Conservation (phyloP, 1,140 invertebrate genomes). For the Drosophila pachea region DNA sequence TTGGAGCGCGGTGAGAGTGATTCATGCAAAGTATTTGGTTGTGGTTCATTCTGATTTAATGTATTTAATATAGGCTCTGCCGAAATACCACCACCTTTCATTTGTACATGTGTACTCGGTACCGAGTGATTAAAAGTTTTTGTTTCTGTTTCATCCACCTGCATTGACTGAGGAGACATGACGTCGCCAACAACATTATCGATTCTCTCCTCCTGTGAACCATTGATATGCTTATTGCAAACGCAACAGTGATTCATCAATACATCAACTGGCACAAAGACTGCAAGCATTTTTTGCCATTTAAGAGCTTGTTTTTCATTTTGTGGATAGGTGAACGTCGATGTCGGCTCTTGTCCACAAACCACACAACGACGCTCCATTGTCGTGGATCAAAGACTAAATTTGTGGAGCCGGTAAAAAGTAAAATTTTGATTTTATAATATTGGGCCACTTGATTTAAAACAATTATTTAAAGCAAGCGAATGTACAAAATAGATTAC, state of each 20-base stretch:
- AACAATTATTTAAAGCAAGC: neutral
- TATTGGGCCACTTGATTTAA: slow-evolving; percentile 8
- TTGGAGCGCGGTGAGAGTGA: neutral
- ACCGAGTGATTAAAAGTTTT: neutral
- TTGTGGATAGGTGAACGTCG: slow-evolving; percentile 30
- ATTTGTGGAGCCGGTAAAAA: slow-evolving; percentile 24
- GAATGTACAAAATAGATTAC: neutral
- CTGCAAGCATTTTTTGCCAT: slow-evolving; percentile 40
- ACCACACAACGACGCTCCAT: slow-evolving; percentile 60
- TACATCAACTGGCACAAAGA: slow-evolving; percentile 19
- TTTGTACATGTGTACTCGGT: too few species aligned
- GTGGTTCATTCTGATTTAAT: too few species aligned
- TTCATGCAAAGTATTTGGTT: neutral
- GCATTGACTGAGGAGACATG: too few species aligned
- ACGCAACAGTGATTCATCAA: slow-evolving; percentile 42
- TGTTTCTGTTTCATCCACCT: neutral
- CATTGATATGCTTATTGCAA: slow-evolving; percentile 42
- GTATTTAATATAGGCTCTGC: too few species aligned
- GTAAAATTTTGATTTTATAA: slow-evolving; percentile 47
- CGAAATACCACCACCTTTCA: too few species aligned
- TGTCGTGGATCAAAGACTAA: slow-evolving; percentile 24
- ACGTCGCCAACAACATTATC: too few species aligned
- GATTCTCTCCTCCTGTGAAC: neutral
- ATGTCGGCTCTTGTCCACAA: slow-evolving; percentile 45
- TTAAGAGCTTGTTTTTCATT: slow-evolving; percentile 35